These are phyloP conservation scores for Ornithoptera priamus DNA, from an alignment of 2,888 invertebrate species.

Conservation along the genomic window DNA sequence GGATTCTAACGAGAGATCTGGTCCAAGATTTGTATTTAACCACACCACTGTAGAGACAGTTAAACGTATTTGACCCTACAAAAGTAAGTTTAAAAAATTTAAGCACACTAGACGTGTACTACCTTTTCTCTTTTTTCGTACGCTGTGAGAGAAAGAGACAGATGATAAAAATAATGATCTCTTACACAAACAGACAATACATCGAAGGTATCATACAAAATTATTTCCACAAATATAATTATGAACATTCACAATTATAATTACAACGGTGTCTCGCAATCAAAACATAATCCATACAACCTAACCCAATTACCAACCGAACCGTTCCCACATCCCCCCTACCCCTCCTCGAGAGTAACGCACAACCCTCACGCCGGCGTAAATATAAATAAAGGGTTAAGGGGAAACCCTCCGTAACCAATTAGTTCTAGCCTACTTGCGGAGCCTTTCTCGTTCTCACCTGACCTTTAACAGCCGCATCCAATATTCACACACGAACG, in stretches of 20 bases:
- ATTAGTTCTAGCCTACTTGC: slow-evolving; percentile 30
- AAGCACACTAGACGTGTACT: too few species aligned
- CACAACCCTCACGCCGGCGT: slow-evolving; percentile 19
- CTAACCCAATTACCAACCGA: slow-evolving; percentile 24
- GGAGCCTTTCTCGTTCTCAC: slow-evolving; percentile 20
- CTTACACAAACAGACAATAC: too few species aligned
- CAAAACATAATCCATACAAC: slow-evolving; percentile 10
- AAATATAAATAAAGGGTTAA: slow-evolving; percentile 25
- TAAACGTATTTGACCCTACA: too few species aligned
- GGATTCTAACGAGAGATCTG: too few species aligned
- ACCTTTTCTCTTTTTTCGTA: too few species aligned
- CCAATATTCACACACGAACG: slow-evolving; percentile 10
- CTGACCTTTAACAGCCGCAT: slow-evolving; percentile 24
- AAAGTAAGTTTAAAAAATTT: too few species aligned
- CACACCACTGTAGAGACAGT: too few species aligned
- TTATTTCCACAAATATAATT: background rate
- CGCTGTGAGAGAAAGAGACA: too few species aligned
- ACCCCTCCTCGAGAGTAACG: background rate
- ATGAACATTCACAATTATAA: background rate
- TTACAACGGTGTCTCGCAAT: slow-evolving; percentile 3
- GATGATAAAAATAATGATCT: too few species aligned
- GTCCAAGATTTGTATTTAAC: too few species aligned
- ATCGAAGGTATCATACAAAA: background rate
- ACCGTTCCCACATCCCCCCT: slow-evolving; percentile 1
- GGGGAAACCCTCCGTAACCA: slow-evolving; percentile 13